A percentile compares a stretch with the other conserved stretches of the same genome.
Evolutionary conservation across 2,113 vertebrate genomes (phyloP).

Genomic region (Todiramphus saurophagus): DNA sequence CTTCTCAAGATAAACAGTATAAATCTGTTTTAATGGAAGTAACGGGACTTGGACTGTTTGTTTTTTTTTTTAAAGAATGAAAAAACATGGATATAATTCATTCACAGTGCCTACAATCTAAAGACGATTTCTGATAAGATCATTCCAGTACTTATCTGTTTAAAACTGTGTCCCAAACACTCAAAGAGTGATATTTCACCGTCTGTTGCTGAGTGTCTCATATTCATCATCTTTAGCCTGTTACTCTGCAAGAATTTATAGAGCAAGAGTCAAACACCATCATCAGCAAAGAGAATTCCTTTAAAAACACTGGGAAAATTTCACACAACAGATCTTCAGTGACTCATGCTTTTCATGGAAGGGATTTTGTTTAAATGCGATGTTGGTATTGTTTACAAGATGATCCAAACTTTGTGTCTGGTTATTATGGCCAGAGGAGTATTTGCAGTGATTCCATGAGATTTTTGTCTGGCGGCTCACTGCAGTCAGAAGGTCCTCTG

Average conservation of each 20-base stretch:
- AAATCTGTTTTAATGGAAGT: neutral
- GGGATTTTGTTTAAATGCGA: neutral
- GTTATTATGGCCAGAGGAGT: neutral
- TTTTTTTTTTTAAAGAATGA: neutral
- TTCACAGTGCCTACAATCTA: neutral
- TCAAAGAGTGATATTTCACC: neutral
- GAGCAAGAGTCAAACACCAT: neutral
- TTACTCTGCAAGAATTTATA: neutral
- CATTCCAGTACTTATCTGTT: neutral
- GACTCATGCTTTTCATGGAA: neutral
- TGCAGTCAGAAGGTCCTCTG: neutral
- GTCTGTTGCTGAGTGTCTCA: neutral
- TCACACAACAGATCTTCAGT: neutral
- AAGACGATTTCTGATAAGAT: neutral
- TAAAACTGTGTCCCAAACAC: neutral
- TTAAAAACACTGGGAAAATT: neutral
- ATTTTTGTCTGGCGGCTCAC: neutral
- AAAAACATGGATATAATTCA: neutral
- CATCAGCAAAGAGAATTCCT: neutral
- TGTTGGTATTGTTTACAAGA: neutral
- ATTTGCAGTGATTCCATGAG: neutral
- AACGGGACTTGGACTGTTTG: neutral
- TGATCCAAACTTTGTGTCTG: neutral
- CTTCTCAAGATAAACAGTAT: neutral
- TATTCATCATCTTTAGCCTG: neutral